These are phyloP conservation scores for Sitodiplosis mosellana DNA, from an alignment of 1,140 invertebrate species.

Conservation along the genomic window DNA sequence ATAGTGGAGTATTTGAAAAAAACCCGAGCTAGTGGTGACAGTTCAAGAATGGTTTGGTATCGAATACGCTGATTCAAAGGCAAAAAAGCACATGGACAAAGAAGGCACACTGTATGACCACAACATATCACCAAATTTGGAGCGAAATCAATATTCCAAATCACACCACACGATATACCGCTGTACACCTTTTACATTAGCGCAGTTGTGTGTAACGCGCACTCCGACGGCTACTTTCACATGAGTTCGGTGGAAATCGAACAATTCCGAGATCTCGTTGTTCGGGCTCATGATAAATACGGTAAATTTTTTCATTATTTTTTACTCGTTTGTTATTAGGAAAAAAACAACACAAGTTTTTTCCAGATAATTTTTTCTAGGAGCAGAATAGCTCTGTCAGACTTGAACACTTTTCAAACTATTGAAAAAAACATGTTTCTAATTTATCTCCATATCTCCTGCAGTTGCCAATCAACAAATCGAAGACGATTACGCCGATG, in stretches of 20 bases:
- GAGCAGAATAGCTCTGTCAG: too few relatives aligned
- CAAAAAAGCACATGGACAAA: neutral
- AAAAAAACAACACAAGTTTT: too few relatives aligned
- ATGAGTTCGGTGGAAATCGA: too few relatives aligned
- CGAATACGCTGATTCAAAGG: slow-evolving; percentile 5
- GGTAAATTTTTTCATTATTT: slow-evolving; percentile 18
- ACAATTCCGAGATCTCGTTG: slow-evolving; percentile 59
- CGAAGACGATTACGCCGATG: slow-evolving; percentile 85
- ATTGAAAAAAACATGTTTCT: too few relatives aligned
- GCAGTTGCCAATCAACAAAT: slow-evolving; percentile 65
- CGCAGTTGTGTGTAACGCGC: too few relatives aligned
- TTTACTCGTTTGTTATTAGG: slow-evolving; percentile 21
- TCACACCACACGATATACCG: too few relatives aligned
- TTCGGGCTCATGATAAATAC: slow-evolving; percentile 57
- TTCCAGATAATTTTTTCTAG: slow-evolving; percentile 64
- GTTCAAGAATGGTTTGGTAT: slow-evolving; percentile 57
- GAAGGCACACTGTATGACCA: neutral
- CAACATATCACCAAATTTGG: slow-evolving; percentile 7
- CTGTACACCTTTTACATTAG: too few relatives aligned
- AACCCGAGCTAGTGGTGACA: slow-evolving; percentile 44
- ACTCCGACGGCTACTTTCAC: too few relatives aligned
- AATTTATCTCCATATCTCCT: slow-evolving; percentile 33
- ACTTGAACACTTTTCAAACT: too few relatives aligned
- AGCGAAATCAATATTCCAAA: too few relatives aligned
- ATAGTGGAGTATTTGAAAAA: slow-evolving; percentile 42